Base-by-base conservation (phyloP, 2,113 vertebrate species). In the Mus spicilegus region DNA sequence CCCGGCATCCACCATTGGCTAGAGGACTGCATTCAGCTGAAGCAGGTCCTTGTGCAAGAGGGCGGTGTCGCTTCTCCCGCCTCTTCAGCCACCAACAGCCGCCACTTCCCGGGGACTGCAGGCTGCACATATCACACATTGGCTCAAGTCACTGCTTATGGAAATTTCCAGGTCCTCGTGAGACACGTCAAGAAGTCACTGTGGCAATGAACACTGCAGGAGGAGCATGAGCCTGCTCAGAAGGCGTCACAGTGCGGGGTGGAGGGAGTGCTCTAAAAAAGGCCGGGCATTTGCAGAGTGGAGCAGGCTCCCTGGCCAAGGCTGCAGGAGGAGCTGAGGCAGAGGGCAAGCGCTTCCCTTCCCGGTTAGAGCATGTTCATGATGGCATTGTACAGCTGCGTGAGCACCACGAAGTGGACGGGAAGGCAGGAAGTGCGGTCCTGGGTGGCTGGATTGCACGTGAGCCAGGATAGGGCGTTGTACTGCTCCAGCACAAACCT, bases 341-440 rank as follows among this genome's bases (percentile, higher is more conserved):
- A 87, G 80, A 97, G 97, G 98, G 97, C 95, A 98, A 98, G 98
- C 97, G 97, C 98, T 98, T 90, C 90, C 97, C 95, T 98, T 90
- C 90, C 97, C 95, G 14, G 94, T 98, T 98, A 99, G 85, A 99
- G 99, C 98, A 99, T 99, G 97, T 99, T 99, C 99, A 99, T 99
- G 98, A 99, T 99, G 99, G 99, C 99, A 6, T 99, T 99, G 99
- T 99, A 99, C 99, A 99, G 98, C 98, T 99, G 99, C 94, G 99
- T 99, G 98, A 99, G 99, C 98, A 99, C 99, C 96, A 99, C 99
- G 65, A 99, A 98, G 98, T 99, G 99, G 98, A 99, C 99, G 30
- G 99, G 99, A 98, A 99, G 99, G 99, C 99, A 99, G 98, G 99
- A 99, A 95, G 99, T 99, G 73, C 99, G 99, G 98, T 99, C 99